A percentile compares a stretch with the other conserved stretches of the same genome.
These are phyloP conservation scores for Montipora sp. DNA, from an alignment of 64 coral and sea anemone species.

Conservation along the genomic window DNA sequence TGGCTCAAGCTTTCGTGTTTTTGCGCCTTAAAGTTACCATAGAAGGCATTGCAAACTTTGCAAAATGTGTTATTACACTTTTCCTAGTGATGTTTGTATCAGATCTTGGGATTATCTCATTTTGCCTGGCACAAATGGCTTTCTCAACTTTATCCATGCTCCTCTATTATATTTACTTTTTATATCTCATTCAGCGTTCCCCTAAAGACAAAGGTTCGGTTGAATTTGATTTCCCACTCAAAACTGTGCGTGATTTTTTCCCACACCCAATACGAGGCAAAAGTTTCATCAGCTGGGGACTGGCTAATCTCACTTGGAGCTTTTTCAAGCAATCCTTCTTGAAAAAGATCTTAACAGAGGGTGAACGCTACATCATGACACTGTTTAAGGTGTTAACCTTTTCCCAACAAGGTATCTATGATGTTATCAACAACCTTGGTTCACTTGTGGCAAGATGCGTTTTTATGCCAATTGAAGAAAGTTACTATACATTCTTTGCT, in stretches of 20 bases:
- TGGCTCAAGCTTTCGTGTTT: constrained; percentile 92
- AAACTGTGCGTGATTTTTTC: constrained; percentile 76
- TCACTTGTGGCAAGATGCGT: constrained; percentile 88
- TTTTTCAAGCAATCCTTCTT: constrained; percentile 96
- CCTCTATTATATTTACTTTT: constrained; percentile 88
- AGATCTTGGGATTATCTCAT: constrained; percentile 83
- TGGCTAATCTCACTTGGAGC: constrained; percentile 89
- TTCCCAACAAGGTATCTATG: constrained; percentile 97
- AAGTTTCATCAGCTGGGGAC: constrained; percentile 68
- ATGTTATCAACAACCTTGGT: constrained; percentile 91
- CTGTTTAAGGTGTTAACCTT: constrained; percentile 91
- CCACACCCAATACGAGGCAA: constrained; percentile 47
- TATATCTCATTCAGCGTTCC: constrained; percentile 49
- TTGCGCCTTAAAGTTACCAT: constrained; percentile 94
- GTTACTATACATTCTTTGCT: constrained; percentile 95
- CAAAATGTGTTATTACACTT: constrained; percentile 83
- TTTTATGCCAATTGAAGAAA: constrained; percentile 98
- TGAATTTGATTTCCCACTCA: constrained; percentile 80
- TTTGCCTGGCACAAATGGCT: constrained; percentile 89
- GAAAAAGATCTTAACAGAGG: constrained; percentile 94
- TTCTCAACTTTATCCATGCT: constrained; percentile 80
- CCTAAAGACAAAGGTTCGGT: not conserved
- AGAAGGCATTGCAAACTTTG: constrained; percentile 96
- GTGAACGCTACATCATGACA: constrained; percentile 98
- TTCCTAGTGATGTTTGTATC: constrained; percentile 76